Percentiles rank a stretch among this genome's conserved stretches.
These are phyloP conservation scores for Tetranychus piercei DNA, from an alignment of 2,888 invertebrate species.

Conservation along the genomic window DNA sequence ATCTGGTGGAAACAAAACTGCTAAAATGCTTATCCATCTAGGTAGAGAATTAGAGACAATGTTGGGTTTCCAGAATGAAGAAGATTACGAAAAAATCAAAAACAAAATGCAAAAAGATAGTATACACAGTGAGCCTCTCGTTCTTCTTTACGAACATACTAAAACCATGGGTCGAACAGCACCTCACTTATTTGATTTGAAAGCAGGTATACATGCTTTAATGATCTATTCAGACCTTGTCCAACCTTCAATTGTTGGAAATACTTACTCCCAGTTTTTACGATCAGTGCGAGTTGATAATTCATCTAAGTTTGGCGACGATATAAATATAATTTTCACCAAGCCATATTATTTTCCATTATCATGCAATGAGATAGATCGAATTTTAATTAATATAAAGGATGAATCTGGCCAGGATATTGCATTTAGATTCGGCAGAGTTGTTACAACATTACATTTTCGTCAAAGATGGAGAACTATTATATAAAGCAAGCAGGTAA, in stretches of 20 bases:
- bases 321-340: not conserved
- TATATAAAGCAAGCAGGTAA: constrained; percentile 13
- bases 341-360: constrained; percentile 11
- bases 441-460: no score
- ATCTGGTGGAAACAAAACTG: no score
- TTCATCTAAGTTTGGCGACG: constrained; percentile 1
- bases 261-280: constrained; percentile 1
- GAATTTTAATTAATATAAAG: no score
- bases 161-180: no score
- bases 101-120: no score
- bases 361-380: not conserved
- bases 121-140: not conserved
- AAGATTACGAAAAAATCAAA: not conserved
- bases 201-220: not conserved
- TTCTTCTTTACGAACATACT: no score
- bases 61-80: not conserved
- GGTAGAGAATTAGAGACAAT: not conserved
- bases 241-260: constrained; percentile 3
- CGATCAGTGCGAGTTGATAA: constrained; percentile 2
- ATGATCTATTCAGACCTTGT: constrained; percentile 12
- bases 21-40: not conserved
- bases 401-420: no score
- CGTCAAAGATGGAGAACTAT: not conserved
- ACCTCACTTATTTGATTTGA: not conserved
- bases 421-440: no score